Percentiles rank a stretch among this genome's conserved stretches.
Evolutionary conservation across 2,113 vertebrate species (phyloP).

Genomic region (Cynocephalus volans): DNA sequence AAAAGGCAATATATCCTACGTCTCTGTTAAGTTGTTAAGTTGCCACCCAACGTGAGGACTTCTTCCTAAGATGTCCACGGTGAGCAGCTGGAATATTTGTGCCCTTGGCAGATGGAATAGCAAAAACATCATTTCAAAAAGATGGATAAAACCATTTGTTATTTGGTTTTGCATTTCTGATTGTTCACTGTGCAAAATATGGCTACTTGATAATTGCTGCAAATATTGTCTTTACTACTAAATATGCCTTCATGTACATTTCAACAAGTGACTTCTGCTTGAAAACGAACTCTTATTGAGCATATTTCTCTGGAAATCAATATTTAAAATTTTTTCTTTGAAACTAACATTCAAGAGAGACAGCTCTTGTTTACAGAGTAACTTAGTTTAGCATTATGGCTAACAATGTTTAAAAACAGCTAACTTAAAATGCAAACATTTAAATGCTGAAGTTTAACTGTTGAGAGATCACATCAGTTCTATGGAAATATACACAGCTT

Average conservation of each 20-base stretch:
- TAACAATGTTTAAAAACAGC: conserved; percentile 86
- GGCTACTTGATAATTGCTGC: conserved; percentile 78
- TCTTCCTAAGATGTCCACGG: background rate
- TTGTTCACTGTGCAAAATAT: conserved; percentile 81
- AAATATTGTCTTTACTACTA: conserved; percentile 85
- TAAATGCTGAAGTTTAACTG: conserved; percentile 85
- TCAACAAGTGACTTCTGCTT: conserved; percentile 83
- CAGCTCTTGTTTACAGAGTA: conserved; percentile 78
- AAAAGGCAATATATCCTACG: background rate
- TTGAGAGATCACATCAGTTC: conserved; percentile 42
- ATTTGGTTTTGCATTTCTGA: conserved; percentile 77
- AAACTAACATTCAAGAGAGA: conserved; percentile 84
- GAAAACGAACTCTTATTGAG: conserved; percentile 83
- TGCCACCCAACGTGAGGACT: background rate
- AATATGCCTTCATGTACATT: conserved; percentile 81
- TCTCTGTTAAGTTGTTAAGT: background rate
- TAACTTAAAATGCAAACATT: conserved; percentile 86
- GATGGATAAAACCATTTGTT: conserved; percentile 76
- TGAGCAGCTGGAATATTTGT: background rate
- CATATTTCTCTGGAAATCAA: conserved; percentile 86
- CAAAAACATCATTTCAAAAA: conserved; percentile 27
- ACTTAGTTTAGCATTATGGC: conserved; percentile 86
- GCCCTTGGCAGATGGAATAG: background rate
- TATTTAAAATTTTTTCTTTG: conserved; percentile 83
- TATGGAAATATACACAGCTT: background rate